phyloP scores from a whole-genome alignment of 2,113 vertebrate species.

The Aegotheles bennettii region DNA sequence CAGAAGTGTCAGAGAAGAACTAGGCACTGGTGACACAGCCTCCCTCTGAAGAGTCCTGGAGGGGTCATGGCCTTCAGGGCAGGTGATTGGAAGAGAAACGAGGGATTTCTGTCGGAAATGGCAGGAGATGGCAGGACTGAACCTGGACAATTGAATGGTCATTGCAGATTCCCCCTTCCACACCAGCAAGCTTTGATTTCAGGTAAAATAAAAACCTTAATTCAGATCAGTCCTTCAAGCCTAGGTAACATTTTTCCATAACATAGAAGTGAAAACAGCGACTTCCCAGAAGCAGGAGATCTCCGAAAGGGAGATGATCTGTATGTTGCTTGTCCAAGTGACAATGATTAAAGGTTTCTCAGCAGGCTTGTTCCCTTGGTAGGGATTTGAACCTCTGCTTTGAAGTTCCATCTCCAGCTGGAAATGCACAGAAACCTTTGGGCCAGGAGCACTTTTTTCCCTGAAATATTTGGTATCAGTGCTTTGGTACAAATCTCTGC shows the following conservation, averaged over 20 bases:
- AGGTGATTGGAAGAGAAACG: neutral
- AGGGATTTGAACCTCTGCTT: neutral
- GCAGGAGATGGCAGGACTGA: neutral
- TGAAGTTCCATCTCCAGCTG: conserved; percentile 30
- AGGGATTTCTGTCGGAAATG: neutral
- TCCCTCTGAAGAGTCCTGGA: neutral
- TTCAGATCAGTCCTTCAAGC: neutral
- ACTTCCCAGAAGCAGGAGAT: neutral
- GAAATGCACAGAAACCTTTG: neutral
- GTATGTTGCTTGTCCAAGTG: neutral
- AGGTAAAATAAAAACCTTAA: neutral
- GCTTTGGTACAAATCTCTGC: neutral
- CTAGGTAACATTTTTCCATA: neutral
- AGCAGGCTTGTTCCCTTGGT: neutral
- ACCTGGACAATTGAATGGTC: neutral
- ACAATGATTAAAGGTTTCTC: conserved; percentile 4
- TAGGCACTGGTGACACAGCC: neutral
- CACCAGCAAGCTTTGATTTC: neutral
- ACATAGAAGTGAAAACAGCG: neutral
- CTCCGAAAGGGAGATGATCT: neutral
- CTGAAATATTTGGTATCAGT: neutral
- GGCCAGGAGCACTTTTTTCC: neutral
- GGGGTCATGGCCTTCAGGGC: neutral
- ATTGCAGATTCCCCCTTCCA: neutral
- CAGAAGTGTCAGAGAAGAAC: neutral